Evolutionary conservation across 2,113 vertebrate genomes (phyloP), one percentile per base, ranked within the genome.

Genomic region (Scatophagus argus): DNA sequence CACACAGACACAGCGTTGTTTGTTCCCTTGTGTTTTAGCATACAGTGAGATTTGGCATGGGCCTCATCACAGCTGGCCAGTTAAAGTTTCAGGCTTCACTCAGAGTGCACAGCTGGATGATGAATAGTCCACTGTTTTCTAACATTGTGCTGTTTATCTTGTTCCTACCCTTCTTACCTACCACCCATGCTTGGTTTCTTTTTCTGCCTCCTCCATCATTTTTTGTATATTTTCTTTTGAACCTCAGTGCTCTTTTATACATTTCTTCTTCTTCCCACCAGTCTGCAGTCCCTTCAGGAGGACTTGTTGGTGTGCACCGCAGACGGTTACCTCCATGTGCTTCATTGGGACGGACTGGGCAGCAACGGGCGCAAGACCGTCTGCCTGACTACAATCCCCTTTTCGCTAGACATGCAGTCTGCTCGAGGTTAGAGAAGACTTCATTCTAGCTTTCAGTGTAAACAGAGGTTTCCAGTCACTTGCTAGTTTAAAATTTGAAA

Each of bases 341-440:
- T 99, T 92, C 97, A 98, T 87, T 99, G 98, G 98, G 96, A 98
- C 74, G 96, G 97, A 12, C 76, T 88, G 5, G 94, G 98, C 92
- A 96, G 93, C 83, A 99, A 99, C 69, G 98, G 98, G 73, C 96
- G 95, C 75, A 97, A 96, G 90, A 95, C 97, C 65, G 96, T 99
- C 87, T 96, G 97, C 90, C 94, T 99, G 11, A 96, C 96, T 62
- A 96, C 97, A 27, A 93, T 99, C 85, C 97, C 98, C 2, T 99
- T 99, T 94, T 99, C 98, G 21, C 93, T 98, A 67, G 98, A 99
- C 81, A 95, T 99, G 16, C 98, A 99, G 88, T 97, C 98, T 74
- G 97, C 97, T 61, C 93, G 98, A 95, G 96, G 98, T 99, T 87
- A 85, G 89, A 84, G 4, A 13, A 58, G 4, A 61, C 21, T n/a